Conservation (phyloP, 2,888 invertebrate species). For the Amphiduros pacificus region DNA sequence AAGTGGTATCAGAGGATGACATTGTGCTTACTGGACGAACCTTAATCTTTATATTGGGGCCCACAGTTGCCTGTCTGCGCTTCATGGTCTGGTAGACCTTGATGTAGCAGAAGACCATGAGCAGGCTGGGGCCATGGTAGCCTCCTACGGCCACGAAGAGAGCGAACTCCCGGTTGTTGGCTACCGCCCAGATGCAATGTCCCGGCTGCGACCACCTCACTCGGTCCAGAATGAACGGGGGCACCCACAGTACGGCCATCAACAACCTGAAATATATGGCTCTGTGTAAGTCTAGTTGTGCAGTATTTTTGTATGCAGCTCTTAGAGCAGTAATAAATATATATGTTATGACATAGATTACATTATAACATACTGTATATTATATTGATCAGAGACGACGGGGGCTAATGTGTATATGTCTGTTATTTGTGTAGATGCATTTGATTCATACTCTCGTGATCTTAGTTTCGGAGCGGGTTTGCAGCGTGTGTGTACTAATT, state of each 20-base stretch:
- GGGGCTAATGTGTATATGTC: too few species aligned
- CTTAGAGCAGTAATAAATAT: too few species aligned
- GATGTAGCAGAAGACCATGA: conserved; percentile 45
- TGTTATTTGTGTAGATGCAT: too few species aligned
- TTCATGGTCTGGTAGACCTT: conserved; percentile 39
- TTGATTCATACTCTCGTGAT: too few species aligned
- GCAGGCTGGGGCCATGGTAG: conserved; percentile 44
- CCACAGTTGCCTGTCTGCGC: conserved; percentile 8
- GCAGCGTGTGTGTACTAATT: too few species aligned
- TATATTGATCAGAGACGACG: too few species aligned
- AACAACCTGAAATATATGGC: conserved; percentile 37
- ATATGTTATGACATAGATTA: too few species aligned
- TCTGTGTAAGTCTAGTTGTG: too few species aligned
- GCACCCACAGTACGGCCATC: conserved; percentile 44
- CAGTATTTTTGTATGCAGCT: too few species aligned
- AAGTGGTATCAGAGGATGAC: not conserved
- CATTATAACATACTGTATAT: too few species aligned
- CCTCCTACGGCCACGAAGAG: conserved; percentile 48
- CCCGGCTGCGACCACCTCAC: conserved; percentile 33
- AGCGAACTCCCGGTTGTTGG: conserved; percentile 46
- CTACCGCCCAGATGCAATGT: conserved; percentile 48
- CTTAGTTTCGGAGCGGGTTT: too few species aligned
- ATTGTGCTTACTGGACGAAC: too few species aligned
- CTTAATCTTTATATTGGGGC: not conserved
- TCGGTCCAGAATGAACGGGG: conserved; percentile 45